phyloP scores from a whole-genome alignment of 2,113 vertebrate species.

The Cryptomyrus ogoouensis region DNA sequence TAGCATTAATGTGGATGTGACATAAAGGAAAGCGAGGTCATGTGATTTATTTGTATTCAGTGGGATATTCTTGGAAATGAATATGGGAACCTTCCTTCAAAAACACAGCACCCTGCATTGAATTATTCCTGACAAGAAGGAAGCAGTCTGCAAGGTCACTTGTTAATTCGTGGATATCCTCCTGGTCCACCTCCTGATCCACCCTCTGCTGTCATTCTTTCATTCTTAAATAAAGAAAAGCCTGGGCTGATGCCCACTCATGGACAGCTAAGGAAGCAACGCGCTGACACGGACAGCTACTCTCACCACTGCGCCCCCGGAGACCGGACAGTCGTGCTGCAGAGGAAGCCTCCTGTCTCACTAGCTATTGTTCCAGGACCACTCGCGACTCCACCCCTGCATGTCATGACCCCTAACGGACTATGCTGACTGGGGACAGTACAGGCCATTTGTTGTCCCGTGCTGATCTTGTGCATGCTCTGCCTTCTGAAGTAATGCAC shows the following conservation, averaged over 20 bases:
- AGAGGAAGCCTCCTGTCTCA: conserved; percentile 31
- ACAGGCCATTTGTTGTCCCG: not conserved
- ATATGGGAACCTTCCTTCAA: not conserved
- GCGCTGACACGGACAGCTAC: conserved; percentile 20
- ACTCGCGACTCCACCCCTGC: not conserved
- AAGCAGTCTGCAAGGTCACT: conserved; percentile 12
- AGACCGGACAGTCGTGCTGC: not conserved
- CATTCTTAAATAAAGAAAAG: conserved; percentile 24
- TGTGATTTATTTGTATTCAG: not conserved
- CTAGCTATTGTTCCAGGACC: conserved; percentile 32
- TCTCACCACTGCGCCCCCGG: conserved; percentile 8
- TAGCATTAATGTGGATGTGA: not conserved
- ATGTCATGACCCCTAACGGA: not conserved
- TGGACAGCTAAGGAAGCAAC: not conserved
- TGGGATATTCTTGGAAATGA: not conserved
- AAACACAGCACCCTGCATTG: not conserved
- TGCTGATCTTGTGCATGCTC: not conserved
- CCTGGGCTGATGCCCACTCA: not conserved
- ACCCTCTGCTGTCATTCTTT: not conserved
- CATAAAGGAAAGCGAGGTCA: not conserved
- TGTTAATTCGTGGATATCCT: conserved; percentile 23
- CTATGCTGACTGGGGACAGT: not conserved
- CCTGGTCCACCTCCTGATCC: not conserved
- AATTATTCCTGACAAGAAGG: not conserved
- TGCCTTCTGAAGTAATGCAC: not conserved